Evolutionary conservation across 2,888 invertebrate genomes (phyloP).

Genomic region (Augochlorella aurata): DNA sequence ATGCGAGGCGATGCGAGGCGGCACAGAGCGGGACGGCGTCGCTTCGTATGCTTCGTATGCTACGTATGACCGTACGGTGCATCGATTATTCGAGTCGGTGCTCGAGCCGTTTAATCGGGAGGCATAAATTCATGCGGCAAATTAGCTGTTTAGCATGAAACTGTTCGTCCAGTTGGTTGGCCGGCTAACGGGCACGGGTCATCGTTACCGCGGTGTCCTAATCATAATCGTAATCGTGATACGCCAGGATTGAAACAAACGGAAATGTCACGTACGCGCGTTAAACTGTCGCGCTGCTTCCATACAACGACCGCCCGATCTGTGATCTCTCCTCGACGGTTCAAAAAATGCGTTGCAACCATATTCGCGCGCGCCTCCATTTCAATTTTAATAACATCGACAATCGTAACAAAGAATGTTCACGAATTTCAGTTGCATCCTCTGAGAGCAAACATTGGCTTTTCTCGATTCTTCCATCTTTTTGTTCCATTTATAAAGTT

Average conservation of each 20-base stretch:
- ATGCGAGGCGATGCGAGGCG: too few relatives aligned
- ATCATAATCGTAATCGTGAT: conserved; percentile 27
- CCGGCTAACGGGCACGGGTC: conserved; percentile 40
- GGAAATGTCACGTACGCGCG: conserved; percentile 32
- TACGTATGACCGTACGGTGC: background rate
- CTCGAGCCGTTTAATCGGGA: conserved; percentile 35
- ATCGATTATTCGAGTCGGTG: background rate
- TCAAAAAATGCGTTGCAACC: too few relatives aligned
- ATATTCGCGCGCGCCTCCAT: too few relatives aligned
- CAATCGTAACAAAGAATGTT: too few relatives aligned
- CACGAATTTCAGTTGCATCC: too few relatives aligned
- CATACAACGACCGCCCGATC: background rate
- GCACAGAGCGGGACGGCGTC: background rate
- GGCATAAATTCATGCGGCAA: conserved; percentile 50
- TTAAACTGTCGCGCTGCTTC: background rate
- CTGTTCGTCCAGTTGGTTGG: conserved; percentile 33
- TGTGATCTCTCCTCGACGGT: too few relatives aligned
- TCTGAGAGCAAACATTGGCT: too few relatives aligned
- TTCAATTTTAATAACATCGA: too few relatives aligned
- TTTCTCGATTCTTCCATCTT: too few relatives aligned
- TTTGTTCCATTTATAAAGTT: too few relatives aligned
- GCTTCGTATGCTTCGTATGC: background rate
- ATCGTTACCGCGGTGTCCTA: conserved; percentile 32
- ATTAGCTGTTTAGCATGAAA: conserved; percentile 51
- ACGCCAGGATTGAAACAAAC: conserved; percentile 11